A percentile compares a stretch with the other conserved stretches of the same genome.
Evolutionary conservation across 2,888 invertebrate genomes (phyloP).

Genomic region (Subacronicta megacephala): DNA sequence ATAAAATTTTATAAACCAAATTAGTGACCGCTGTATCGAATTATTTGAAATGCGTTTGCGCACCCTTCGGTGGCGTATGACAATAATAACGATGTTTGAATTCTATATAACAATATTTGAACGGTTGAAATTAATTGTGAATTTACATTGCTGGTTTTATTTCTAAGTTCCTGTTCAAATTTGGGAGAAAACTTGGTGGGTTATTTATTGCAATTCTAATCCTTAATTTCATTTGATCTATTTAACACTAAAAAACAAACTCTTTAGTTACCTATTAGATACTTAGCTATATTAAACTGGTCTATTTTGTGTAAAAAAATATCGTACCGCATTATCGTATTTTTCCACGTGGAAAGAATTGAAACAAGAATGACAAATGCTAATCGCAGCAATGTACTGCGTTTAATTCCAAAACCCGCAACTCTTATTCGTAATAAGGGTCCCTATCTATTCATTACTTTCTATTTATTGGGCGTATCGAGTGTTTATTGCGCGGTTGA

Average conservation of each 20-base stretch:
- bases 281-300: no score
- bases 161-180: no score
- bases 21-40: conserved; percentile 31
- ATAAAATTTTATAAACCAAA: conserved; percentile 42
- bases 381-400: background rate
- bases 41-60: conserved; percentile 32
- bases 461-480: conserved; percentile 61
- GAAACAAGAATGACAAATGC: background rate
- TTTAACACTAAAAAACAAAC: no score
- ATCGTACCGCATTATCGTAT: no score
- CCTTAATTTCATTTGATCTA: no score
- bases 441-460: conserved; percentile 51
- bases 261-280: no score
- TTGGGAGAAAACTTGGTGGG: no score
- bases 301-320: no score
- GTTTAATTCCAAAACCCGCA: background rate
- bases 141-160: conserved; percentile 1
- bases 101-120: background rate
- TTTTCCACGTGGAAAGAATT: background rate
- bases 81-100: conserved; percentile 29
- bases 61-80: conserved; percentile 37
- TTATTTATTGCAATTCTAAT: no score
- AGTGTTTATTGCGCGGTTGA: conserved; percentile 54
- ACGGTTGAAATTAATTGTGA: background rate
- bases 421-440: conserved; percentile 10